Evolutionary conservation across 2,888 invertebrate genomes (phyloP), one percentile per base, ranked within the genome.

Genomic region (Azorinus chamasolen): DNA sequence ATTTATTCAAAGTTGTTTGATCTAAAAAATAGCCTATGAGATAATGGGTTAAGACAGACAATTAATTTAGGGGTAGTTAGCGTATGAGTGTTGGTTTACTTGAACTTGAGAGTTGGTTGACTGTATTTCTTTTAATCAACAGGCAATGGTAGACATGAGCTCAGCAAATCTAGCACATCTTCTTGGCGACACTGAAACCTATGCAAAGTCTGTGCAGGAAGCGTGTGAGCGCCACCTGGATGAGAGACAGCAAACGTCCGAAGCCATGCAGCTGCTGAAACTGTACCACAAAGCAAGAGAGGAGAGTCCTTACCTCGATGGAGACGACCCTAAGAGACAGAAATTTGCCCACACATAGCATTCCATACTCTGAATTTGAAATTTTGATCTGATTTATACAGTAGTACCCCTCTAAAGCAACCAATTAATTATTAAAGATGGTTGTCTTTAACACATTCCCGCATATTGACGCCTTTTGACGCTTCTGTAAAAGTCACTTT

Each of bases 171-270:
- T 91, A 20, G 86, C 87, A 1, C 59, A 70, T 12, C 62, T 87
- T 14, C 81, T 91, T 5, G 83, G 85, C 18, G 88, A 88, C 57
- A 86, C 85, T 24, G 84, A 84, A 43, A 76, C 77, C 16, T 88
- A 85, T 46, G 89, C 88, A 1, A 71, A 75, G 53, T 69, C 86
- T 1, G 79, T 91, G n/a, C 90, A 89, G 75, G 87, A 83, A 20
- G 88, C 89, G 0, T 91, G 91, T 65, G 89, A 88, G 82, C 84
- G 89, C 32, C 87, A 88, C 53, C 83, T 91, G 24, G 91, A 91
- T 75, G 89, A 90, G 61, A 63, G 87, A 43, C 73, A 73, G 8
- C 86, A 88, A 58, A 86, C 87, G 0, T 66, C 84, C 3, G 87
- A 90, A 59, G 89, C 89, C 6, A 69, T 89, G 24, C 87, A 88